Evolutionary conservation across 2,888 invertebrate species (phyloP), one percentile per base, ranked within the genome.

Genomic region (Spatulosminthurus flaviceps): DNA sequence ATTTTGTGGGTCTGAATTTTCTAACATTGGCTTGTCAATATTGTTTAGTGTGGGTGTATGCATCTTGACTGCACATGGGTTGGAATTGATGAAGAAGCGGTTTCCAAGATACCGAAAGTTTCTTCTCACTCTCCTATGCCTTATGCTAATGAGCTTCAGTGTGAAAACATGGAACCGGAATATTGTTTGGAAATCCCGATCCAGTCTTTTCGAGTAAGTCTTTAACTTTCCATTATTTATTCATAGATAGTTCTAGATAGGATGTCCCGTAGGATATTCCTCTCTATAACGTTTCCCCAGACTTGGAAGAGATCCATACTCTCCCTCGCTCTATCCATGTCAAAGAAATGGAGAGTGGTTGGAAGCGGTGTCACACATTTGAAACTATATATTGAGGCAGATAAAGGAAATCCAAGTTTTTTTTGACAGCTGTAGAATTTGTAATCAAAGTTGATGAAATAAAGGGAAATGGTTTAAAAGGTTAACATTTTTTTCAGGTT

Each of bases 171-270:
- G 92, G 82, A 88, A 91, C n/a, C 89, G 94, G 83, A 94, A 94
- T 87, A 88, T 90, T 73, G 94, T 94, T 86, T 95, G 95, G 95
- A 89, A 90, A 77, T 92, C 92, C 5, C 90, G 94, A 85, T 93
- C 94, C 86, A 90, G 92, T 5, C 88, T 95, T 79, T 85, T 84
- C 67, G 80, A 83, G 84, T 84, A 81, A 83, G 84, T 80, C n/a
- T n/a, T n/a, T n/a, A n/a, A n/a, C n/a, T n/a, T 28, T 19, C 29
- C 51, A 21, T 42, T 67, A 41, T 21, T 34, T 71, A 28, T 71
- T 71, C 41, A 71, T 71, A 28, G 9, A 66, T 66, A 13, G 13
- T 66, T 66, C 21, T n/a, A n/a, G n/a, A n/a, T n/a, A n/a, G n/a
- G 43, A 19, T 43, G 43, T 43, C 19, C 19, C 19, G n/a, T 43